A percentile compares a stretch with the other conserved stretches of the same genome.
Evolutionary conservation across 2,113 vertebrate species (phyloP).

Genomic region (Elachura formosa): DNA sequence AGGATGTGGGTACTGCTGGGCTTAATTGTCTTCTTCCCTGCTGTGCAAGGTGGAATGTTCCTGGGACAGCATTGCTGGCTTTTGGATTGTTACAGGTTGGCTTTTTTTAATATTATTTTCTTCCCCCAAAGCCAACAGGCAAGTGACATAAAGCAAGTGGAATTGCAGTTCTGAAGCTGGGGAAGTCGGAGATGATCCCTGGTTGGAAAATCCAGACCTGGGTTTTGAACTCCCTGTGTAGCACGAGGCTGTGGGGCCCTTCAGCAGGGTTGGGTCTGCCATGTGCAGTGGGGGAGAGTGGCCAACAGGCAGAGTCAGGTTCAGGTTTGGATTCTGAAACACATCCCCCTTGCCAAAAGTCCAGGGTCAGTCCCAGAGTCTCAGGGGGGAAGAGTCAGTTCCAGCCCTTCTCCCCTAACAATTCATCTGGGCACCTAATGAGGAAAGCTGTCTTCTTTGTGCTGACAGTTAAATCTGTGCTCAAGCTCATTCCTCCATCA

Average conservation of each 20-base stretch:
- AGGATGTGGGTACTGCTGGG: conserved; percentile 38
- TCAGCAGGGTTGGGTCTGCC: background rate
- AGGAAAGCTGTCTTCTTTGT: background rate
- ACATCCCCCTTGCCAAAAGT: background rate
- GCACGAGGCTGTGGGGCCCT: background rate
- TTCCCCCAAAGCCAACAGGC: background rate
- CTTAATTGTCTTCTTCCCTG: conserved; percentile 17
- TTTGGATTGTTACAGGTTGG: background rate
- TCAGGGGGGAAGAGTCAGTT: background rate
- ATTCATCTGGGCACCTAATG: background rate
- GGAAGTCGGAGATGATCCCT: background rate
- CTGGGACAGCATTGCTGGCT: background rate
- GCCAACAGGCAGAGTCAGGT: background rate
- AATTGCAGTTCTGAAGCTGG: background rate
- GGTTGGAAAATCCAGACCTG: background rate
- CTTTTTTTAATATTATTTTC: background rate
- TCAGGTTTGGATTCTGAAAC: background rate
- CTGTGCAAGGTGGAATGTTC: background rate
- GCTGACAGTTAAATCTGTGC: conserved; percentile 18
- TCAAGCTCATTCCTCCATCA: background rate
- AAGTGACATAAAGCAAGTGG: background rate
- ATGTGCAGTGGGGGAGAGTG: fast-evolving
- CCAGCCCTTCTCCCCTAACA: background rate
- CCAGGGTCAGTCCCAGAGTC: background rate
- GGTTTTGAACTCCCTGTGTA: background rate